Conservation (phyloP, 2,888 invertebrate species). For the Ariolimax columbianus region DNA sequence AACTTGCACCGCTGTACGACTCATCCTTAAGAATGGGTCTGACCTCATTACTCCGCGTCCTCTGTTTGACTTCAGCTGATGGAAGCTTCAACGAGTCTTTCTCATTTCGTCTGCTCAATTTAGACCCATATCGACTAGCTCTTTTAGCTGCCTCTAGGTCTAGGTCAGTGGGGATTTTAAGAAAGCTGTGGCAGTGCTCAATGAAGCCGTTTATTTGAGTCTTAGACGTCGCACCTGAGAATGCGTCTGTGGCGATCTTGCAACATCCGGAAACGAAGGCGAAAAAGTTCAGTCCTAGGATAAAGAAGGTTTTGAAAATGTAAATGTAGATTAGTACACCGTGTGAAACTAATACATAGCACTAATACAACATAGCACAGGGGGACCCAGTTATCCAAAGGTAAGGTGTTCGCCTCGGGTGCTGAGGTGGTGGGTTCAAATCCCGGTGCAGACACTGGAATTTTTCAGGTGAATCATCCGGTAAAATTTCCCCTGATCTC, state of each 20-base stretch:
- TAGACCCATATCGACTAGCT: constrained; percentile 6
- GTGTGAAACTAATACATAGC: no score
- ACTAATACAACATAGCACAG: no score
- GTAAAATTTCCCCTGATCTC: no score
- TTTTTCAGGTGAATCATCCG: no score
- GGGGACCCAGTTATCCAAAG: no score
- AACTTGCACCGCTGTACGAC: constrained; percentile 31
- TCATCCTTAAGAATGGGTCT: constrained; percentile 49
- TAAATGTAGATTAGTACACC: background rate
- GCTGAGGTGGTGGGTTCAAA: no score
- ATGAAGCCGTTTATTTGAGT: constrained; percentile 27
- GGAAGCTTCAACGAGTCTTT: constrained; percentile 25
- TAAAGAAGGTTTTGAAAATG: background rate
- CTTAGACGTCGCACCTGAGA: constrained; percentile 16
- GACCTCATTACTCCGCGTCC: background rate
- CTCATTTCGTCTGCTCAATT: constrained; percentile 28
- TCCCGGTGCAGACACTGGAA: no score
- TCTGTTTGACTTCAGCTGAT: background rate
- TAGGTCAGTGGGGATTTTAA: constrained; percentile 27
- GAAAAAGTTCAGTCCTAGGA: constrained; percentile 38
- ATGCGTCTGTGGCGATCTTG: constrained; percentile 13
- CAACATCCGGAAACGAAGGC: constrained; percentile 39
- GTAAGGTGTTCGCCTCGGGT: no score
- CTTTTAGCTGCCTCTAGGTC: constrained; percentile 35
- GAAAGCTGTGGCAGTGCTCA: constrained; percentile 35